Evolutionary conservation across 2,113 vertebrate species (phyloP).

Genomic region (Poeciliopsis turrubarensis): DNA sequence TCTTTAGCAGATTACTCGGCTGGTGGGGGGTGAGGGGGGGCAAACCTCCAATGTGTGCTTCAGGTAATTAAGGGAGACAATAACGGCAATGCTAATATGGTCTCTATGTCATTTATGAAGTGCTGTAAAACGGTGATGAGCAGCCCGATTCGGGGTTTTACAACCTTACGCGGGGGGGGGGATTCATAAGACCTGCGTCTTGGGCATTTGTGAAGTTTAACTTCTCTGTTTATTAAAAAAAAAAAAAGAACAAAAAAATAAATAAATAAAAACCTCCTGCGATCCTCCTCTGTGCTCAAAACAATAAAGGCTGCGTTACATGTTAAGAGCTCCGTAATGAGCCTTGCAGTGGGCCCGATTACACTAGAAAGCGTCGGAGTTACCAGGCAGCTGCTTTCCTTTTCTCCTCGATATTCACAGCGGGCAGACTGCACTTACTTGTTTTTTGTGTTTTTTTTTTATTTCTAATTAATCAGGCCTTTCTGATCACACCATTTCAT

Average conservation of each 20-base stretch:
- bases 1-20: slow-evolving; percentile 54
- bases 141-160: slow-evolving; percentile 24
- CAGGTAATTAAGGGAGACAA: slow-evolving; percentile 68
- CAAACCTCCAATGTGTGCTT: slow-evolving; percentile 53
- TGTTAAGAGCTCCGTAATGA: neutral
- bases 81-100: slow-evolving; percentile 48
- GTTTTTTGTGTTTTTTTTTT: neutral
- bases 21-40: neutral
- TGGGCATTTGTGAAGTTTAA: neutral
- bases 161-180: slow-evolving; percentile 1
- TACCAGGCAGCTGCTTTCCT: neutral
- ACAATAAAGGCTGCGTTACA: neutral
- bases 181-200: slow-evolving; percentile 19
- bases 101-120: slow-evolving; percentile 26
- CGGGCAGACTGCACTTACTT: neutral
- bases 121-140: slow-evolving; percentile 23
- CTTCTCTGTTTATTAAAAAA: neutral
- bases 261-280: neutral
- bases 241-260: neutral
- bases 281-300: neutral
- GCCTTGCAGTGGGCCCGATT: slow-evolving; percentile 5
- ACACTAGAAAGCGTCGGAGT: neutral
- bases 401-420: neutral
- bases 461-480: neutral
- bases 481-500: neutral